Percentiles rank a stretch among this genome's conserved stretches.
phyloP scores from a whole-genome alignment of 2,888 invertebrate genomes.

The Noctua janthe region DNA sequence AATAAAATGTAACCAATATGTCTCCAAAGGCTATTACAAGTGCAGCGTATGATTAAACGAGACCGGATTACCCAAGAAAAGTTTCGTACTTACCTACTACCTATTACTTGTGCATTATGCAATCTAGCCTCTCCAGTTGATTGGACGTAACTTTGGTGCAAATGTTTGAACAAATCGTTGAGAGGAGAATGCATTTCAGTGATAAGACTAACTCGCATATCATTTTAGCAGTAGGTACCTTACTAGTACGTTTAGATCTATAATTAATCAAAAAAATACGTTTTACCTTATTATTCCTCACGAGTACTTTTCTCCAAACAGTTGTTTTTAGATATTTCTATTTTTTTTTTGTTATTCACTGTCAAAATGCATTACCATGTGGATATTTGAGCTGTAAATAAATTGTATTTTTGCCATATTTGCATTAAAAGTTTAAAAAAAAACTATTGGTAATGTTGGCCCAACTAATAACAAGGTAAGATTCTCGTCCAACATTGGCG shows the following conservation, averaged over 20 bases:
- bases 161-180: slow-evolving; percentile 52
- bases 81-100: slow-evolving; percentile 65
- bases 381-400: not conserved
- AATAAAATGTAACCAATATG: slow-evolving; percentile 45
- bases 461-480: slow-evolving; percentile 31
- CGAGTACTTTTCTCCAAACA: not conserved
- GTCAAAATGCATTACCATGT: not conserved
- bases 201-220: not conserved
- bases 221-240: not conserved
- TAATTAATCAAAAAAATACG: not conserved
- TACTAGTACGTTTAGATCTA: not conserved
- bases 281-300: not conserved
- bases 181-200: slow-evolving; percentile 16
- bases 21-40: slow-evolving; percentile 61
- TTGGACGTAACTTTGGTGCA: slow-evolving; percentile 49
- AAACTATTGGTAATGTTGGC: slow-evolving; percentile 31
- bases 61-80: slow-evolving; percentile 71
- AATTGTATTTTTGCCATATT: not conserved
- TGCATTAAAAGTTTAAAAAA: not conserved
- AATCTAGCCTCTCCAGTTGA: slow-evolving; percentile 57
- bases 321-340: not conserved
- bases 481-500: slow-evolving; percentile 48
- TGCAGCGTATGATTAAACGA: slow-evolving; percentile 69
- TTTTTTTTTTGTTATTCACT: not conserved
- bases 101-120: slow-evolving; percentile 68